phyloP scores from a whole-genome alignment of 92 coral and sea anemone genomes.

The Actinostola sp. region DNA sequence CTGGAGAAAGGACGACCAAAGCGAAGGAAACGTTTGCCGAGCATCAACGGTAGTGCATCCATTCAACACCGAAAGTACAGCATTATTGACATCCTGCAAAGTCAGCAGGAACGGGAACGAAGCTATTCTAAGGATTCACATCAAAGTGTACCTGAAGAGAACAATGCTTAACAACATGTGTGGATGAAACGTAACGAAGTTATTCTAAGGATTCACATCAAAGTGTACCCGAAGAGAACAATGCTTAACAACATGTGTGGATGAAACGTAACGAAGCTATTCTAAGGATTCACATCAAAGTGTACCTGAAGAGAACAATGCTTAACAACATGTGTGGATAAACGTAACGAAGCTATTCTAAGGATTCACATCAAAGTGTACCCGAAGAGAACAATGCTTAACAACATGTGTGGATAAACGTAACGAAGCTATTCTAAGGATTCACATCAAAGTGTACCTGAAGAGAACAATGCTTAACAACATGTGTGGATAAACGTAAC shows the following conservation, averaged over 20 bases:
- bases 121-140: neutral
- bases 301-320: neutral
- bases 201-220: neutral
- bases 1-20: constrained; percentile 43
- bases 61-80: constrained; percentile 36
- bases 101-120: constrained; percentile 7
- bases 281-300: neutral
- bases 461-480: no score
- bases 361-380: neutral
- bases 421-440: no score
- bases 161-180: neutral
- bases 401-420: neutral
- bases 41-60: constrained; percentile 17
- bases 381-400: neutral
- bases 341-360: neutral
- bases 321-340: neutral
- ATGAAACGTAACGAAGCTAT: neutral
- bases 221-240: neutral
- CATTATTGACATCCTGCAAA: constrained; percentile 19
- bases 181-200: neutral
- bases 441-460: no score
- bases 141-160: neutral
- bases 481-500: no score
- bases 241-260: neutral
- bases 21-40: constrained; percentile 26